phyloP scores from a whole-genome alignment of 1,140 invertebrate species.

The Eurosta solidaginis region DNA sequence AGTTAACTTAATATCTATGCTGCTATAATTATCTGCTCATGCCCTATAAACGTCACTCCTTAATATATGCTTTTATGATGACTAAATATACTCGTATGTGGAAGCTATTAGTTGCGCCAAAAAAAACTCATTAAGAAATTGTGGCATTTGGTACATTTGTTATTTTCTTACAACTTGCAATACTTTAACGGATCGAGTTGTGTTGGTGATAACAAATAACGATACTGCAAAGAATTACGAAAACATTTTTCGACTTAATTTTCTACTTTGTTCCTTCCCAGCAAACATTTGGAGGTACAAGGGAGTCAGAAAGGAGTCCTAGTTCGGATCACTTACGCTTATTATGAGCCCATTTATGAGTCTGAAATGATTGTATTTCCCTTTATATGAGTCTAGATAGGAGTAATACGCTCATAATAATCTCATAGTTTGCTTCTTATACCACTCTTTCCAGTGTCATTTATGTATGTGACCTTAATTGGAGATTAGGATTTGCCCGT shows the following conservation, averaged over 20 bases:
- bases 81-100: background rate
- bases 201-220: background rate
- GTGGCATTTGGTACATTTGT: background rate
- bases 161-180: background rate
- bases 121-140: background rate
- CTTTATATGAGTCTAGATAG: too few species aligned
- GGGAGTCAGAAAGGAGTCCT: too few species aligned
- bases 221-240: constrained; percentile 30
- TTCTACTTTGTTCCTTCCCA: background rate
- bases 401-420: too few species aligned
- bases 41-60: background rate
- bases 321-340: too few species aligned
- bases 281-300: too few species aligned
- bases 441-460: too few species aligned
- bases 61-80: constrained; percentile 9
- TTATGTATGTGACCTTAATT: too few species aligned
- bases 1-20: background rate
- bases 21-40: background rate
- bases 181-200: background rate
- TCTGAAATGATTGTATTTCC: too few species aligned
- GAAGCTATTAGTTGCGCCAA: background rate
- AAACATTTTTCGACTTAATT: constrained; percentile 32
- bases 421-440: too few species aligned
- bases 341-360: too few species aligned
- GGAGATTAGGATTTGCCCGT: too few species aligned